Percentiles rank a stretch among this genome's conserved stretches.
These are phyloP conservation scores for Pao palembangensis DNA, from an alignment of 2,113 vertebrate species.

Conservation along the genomic window DNA sequence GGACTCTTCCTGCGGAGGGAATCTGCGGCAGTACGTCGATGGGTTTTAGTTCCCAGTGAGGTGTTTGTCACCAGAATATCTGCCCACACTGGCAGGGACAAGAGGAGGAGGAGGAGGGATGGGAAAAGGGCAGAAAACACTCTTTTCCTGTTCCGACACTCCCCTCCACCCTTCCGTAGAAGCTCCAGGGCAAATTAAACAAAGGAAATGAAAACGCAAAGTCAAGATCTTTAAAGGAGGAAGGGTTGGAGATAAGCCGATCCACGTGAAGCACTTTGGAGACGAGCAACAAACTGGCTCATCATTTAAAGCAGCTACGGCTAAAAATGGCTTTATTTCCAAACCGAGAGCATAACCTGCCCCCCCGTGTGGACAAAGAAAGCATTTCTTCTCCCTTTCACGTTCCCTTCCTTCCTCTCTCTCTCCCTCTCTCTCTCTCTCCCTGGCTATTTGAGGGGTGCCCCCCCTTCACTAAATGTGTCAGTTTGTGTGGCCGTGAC, in stretches of 20 bases:
- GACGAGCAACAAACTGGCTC: too few species aligned
- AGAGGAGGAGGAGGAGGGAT: neutral
- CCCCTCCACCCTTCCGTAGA: conserved; percentile 11
- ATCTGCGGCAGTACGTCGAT: too few species aligned
- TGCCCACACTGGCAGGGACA: neutral
- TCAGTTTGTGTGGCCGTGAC: conserved; percentile 15
- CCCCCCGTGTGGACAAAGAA: too few species aligned
- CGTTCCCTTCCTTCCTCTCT: neutral
- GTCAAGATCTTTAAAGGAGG: too few species aligned
- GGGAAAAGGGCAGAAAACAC: neutral
- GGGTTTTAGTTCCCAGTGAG: neutral
- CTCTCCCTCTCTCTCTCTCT: neutral
- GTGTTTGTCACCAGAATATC: neutral
- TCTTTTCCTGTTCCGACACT: neutral
- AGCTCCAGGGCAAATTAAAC: neutral
- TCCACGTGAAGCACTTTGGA: too few species aligned
- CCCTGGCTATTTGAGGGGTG: conserved; percentile 7
- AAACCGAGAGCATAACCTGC: too few species aligned
- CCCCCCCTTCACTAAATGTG: conserved; percentile 37
- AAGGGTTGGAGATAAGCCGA: too few species aligned
- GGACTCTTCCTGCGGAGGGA: too few species aligned
- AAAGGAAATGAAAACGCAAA: neutral
- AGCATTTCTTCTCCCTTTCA: too few species aligned
- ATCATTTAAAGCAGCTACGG: too few species aligned
- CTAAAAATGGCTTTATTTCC: too few species aligned